These are phyloP conservation scores for Lepidocyrtoides sp. DNA, from an alignment of 2,888 invertebrate genomes.

Conservation along the genomic window DNA sequence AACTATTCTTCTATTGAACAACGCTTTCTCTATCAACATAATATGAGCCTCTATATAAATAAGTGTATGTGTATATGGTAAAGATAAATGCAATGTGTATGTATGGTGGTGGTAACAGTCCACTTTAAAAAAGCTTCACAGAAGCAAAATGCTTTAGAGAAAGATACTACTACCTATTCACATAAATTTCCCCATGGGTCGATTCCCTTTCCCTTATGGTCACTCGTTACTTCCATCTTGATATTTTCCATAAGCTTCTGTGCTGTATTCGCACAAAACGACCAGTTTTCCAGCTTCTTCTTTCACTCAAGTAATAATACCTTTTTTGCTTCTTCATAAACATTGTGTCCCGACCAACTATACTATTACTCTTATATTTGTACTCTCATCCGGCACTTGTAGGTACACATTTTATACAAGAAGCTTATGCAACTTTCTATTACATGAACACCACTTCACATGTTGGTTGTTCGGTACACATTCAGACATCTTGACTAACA, in stretches of 20 bases:
- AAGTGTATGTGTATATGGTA: not conserved
- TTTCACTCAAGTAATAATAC: slow-evolving; percentile 51
- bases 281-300: slow-evolving; percentile 44
- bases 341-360: slow-evolving; percentile 38
- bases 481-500: slow-evolving; percentile 51
- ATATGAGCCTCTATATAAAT: not conserved
- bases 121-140: slow-evolving; percentile 62
- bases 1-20: not conserved
- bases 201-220: slow-evolving; percentile 82
- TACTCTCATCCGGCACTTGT: not conserved
- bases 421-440: not conserved
- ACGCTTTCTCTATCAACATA: too few relatives aligned
- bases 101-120: slow-evolving; percentile 51
- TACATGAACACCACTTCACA: slow-evolving; percentile 11
- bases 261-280: slow-evolving; percentile 48
- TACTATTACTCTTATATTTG: not conserved
- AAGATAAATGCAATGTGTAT: not conserved
- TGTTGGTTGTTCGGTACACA: slow-evolving; percentile 26
- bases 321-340: slow-evolving; percentile 55
- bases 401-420: not conserved
- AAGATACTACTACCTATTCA: slow-evolving; percentile 75
- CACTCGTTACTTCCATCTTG: slow-evolving; percentile 77
- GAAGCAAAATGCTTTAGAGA: slow-evolving; percentile 40
- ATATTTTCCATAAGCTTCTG: slow-evolving; percentile 76
- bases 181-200: slow-evolving; percentile 84